Evolutionary conservation across 2,113 vertebrate species (phyloP), one percentile per base, ranked within the genome.

Genomic region (Oryzias celebensis): DNA sequence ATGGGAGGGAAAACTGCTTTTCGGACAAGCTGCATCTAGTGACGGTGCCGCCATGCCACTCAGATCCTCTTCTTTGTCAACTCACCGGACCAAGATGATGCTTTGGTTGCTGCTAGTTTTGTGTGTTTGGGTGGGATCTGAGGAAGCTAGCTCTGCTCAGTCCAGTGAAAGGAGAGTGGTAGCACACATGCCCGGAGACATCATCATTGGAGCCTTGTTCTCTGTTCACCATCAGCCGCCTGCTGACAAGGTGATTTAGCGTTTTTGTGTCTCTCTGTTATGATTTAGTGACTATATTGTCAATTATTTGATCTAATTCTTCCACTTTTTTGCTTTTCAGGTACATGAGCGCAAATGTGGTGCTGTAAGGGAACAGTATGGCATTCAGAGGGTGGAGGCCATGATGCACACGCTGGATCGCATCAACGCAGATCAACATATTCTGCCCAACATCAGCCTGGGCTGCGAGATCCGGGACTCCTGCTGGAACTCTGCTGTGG

Each of bases 381-480:
- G 97, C 52, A 99, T 99, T 81, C 97, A 99, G 87, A 91, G 97
- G 55, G 97, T 99, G 83, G 97, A 99, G 77, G 97, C 97, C 50
- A 99, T 99, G 97, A 91, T 99, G 77, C 91, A 96, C 57, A 96
- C 97, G 0, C 88, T 99, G 62, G 96, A 99, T 68, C 94, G 97
- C 71, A 99, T 99, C 89, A 99, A 99, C 26, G 78, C 90, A 5
- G 96, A 99, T 84, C 93, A 88, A 12, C 84, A 87, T 0, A 89
- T 99, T 68, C 85, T 99, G 64, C 97, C 97, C 77, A 98, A 98
- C 88, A 95, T 99, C 82, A 95, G 93, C 0, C 82, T 99, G 12
- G 97, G 97, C 81, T 98, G 97, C 42, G 97, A 99, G 90, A 98
- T 99, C 80, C 92, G 97, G 12, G 97, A 98, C 88, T 99, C 97